Conservation (phyloP, 2,113 vertebrate species). For the Protobothrops flavoviridis region DNA sequence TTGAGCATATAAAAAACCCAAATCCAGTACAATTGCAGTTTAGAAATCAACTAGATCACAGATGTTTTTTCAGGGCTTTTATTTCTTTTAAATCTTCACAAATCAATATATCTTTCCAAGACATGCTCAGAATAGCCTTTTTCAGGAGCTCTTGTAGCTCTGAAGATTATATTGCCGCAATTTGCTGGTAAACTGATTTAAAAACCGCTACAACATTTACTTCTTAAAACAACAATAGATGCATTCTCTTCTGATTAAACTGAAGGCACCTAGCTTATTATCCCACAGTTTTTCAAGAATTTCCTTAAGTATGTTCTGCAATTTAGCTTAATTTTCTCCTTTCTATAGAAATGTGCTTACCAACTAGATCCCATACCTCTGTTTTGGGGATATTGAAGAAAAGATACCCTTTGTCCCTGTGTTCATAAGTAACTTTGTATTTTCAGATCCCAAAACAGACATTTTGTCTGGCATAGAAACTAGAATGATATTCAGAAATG, state of each 20-base stretch:
- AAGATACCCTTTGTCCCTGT: background rate
- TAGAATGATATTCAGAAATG: background rate
- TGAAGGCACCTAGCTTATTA: background rate
- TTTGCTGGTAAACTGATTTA: background rate
- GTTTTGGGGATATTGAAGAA: background rate
- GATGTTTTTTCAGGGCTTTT: background rate
- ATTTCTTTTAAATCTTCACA: background rate
- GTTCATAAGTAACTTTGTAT: background rate
- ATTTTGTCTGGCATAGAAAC: background rate
- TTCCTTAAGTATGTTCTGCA: background rate
- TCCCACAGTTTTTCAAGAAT: background rate
- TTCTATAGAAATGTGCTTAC: background rate
- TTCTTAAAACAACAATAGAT: background rate
- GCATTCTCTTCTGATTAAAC: background rate
- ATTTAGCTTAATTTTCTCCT: background rate
- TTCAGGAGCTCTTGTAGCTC: background rate
- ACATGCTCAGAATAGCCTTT: background rate
- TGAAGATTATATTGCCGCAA: background rate
- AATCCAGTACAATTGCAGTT: background rate
- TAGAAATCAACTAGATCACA: background rate
- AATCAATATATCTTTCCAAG: background rate
- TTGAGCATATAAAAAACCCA: background rate
- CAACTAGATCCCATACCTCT: background rate
- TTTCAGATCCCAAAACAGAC: background rate
- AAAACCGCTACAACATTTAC: background rate